Percentiles rank a stretch among this genome's conserved stretches.
Conservation (phyloP, 2,113 vertebrate species). For the Pelecanus crispus region DNA sequence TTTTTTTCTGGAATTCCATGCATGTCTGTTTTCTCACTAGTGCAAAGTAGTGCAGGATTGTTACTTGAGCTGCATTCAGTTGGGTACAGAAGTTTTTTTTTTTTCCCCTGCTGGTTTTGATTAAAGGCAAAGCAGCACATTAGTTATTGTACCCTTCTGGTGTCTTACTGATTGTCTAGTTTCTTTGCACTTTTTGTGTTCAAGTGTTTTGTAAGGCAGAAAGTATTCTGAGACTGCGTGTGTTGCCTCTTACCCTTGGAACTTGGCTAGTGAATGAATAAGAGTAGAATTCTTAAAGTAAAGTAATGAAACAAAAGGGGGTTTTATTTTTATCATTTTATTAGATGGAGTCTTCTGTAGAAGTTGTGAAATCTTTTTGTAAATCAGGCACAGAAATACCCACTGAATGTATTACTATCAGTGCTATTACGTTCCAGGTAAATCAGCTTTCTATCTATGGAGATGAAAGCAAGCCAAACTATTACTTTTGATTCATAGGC, state of each 20-base stretch:
- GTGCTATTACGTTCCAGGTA: background rate
- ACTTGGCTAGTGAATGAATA: background rate
- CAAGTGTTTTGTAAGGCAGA: background rate
- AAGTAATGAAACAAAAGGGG: background rate
- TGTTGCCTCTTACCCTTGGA: background rate
- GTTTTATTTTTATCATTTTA: background rate
- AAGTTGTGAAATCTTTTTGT: background rate
- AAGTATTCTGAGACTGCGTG: background rate
- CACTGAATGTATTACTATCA: background rate
- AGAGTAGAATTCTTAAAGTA: background rate
- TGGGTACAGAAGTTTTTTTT: background rate
- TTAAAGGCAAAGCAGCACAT: background rate
- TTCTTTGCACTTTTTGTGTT: background rate
- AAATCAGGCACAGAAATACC: background rate
- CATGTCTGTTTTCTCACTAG: background rate
- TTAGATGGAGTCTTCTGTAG: background rate
- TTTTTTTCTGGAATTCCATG: background rate
- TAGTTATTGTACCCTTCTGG: fast-evolving
- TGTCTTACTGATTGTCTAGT: background rate
- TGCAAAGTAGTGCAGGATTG: background rate
- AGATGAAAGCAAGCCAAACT: background rate
- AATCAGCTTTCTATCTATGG: background rate
- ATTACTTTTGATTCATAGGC: background rate
- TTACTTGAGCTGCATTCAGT: background rate
- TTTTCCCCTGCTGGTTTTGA: background rate